Conservation (phyloP, 2,888 invertebrate genomes). For the Aphodius sticticus region DNA sequence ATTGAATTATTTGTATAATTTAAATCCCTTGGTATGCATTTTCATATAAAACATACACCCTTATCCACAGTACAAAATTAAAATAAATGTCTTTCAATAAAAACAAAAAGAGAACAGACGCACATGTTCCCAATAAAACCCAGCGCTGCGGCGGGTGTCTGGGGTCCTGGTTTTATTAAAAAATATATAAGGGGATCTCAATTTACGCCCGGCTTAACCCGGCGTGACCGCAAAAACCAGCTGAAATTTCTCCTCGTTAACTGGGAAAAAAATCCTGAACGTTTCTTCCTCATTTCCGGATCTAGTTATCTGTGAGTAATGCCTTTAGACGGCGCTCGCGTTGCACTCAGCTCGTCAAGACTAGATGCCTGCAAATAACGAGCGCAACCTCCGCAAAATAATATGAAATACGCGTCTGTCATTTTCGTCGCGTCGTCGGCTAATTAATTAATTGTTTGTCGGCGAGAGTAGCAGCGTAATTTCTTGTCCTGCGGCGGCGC, state of each 20-base stretch:
- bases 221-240: background rate
- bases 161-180: background rate
- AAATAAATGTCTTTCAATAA: background rate
- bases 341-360: background rate
- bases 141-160: background rate
- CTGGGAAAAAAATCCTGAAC: background rate
- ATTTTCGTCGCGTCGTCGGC: background rate
- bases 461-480: background rate
- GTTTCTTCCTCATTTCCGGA: background rate
- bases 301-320: background rate
- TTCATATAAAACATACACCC: background rate
- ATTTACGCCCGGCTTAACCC: slow-evolving; percentile 4
- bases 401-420: background rate
- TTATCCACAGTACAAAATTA: background rate
- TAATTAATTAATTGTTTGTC: background rate
- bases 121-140: background rate
- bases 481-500: background rate
- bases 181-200: slow-evolving; percentile 4
- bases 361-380: background rate
- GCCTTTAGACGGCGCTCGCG: background rate
- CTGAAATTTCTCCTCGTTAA: slow-evolving; percentile 4
- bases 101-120: background rate
- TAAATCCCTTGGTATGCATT: too few relatives aligned
- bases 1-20: too few relatives aligned
- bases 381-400: background rate